Evolutionary conservation across 2,113 vertebrate species (phyloP), one percentile per base, ranked within the genome.

Genomic region (Electrona antarctica): DNA sequence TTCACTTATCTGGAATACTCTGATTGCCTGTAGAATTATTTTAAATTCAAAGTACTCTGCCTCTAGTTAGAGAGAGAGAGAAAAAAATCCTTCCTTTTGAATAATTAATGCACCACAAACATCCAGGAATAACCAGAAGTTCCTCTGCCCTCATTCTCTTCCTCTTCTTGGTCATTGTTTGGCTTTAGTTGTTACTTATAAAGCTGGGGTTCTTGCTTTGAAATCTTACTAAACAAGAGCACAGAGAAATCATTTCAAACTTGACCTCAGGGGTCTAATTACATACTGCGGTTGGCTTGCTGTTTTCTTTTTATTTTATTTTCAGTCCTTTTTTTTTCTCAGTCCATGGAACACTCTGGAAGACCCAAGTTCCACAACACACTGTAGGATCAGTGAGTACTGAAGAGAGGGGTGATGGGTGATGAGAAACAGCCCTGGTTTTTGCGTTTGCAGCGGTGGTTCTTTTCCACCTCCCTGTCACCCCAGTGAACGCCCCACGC

Each of bases 191-290:
- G 60, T 87, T 87, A 58, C 57, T 82, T 73, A 65, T 58, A 73
- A 77, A 66, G 41, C 73, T 56, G 14, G 3, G 48, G 77, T 86
- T 82, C 59, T 69, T 78, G 61, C 73, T 76, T 74, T 74, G 55
- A 74, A 84, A 86, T 81, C 12, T 14, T 47, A 41, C 63, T 76
- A 64, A 90, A 82, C 55, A 10, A 41, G 60, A 86, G 65, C 52
- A 45, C 67, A 68, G 70, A 80, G 55, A 75, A 67, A 78, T 82
- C 21, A 41, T 72, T 86, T 85, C 70, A 78, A 81, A 80, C 63
- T 81, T 76, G 59, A 86, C 73, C 77, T 67, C 28, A 72, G 59
- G 77, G 70, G 67, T 79, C 54, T 83, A 83, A 85, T 87, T 84
- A 71, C 77, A 76, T 64, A 55, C 55, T 80, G 69, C 46, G 62